Evolutionary conservation across 2,888 invertebrate genomes (phyloP).

Genomic region (Synergus umbraculus): DNA sequence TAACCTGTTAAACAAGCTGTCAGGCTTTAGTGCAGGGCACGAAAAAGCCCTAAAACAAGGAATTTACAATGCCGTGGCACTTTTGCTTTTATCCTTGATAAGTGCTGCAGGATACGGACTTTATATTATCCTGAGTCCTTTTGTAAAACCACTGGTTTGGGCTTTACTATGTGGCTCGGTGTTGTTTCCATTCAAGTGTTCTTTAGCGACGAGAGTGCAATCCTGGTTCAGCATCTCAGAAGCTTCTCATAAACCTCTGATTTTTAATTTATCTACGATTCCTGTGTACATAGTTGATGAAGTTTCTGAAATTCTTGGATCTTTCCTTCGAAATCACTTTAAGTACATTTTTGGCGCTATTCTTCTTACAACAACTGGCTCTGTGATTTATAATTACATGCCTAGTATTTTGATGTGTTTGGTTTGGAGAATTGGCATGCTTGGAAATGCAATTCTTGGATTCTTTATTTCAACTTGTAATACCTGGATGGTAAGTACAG

Average conservation of each 20-base stretch:
- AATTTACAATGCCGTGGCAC: constrained; percentile 92
- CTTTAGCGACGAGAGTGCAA: constrained; percentile 86
- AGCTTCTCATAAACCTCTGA: constrained; percentile 83
- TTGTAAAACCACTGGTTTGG: constrained; percentile 96
- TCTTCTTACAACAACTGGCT: constrained; percentile 78
- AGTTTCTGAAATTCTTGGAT: constrained; percentile 86
- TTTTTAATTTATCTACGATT: constrained; percentile 81
- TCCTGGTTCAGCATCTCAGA: constrained; percentile 88
- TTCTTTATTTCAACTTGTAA: constrained; percentile 80
- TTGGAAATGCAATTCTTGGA: constrained; percentile 76
- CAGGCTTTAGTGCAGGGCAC: constrained; percentile 86
- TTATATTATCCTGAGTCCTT: constrained; percentile 92
- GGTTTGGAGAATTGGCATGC: constrained; percentile 79
- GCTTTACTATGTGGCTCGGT: constrained; percentile 97
- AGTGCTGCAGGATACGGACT: constrained; percentile 87
- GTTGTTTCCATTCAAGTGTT: constrained; percentile 95
- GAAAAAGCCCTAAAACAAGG: constrained; percentile 95
- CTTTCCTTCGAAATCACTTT: constrained; percentile 81
- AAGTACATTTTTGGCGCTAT: constrained; percentile 79
- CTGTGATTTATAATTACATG: constrained; percentile 85
- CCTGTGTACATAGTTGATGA: constrained; percentile 89
- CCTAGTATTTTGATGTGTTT: constrained; percentile 82
- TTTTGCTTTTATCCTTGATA: constrained; percentile 85
- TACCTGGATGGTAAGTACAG: constrained; percentile 78
- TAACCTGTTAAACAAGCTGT: constrained; percentile 84